Evolutionary conservation across 2,888 invertebrate genomes (phyloP).

Genomic region (Chirona hameri): DNA sequence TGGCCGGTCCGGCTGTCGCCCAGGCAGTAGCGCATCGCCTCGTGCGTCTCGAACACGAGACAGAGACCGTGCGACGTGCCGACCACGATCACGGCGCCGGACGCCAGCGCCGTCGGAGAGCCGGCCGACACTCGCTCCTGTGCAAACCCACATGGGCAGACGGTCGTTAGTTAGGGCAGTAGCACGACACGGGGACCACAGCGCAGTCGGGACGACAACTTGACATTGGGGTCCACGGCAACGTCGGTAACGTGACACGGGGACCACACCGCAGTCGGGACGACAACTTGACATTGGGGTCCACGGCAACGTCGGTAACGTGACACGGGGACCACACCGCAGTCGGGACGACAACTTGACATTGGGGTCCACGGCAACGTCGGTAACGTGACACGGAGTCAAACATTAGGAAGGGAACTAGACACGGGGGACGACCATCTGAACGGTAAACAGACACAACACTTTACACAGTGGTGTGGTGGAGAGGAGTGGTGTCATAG

Average conservation of each 20-base stretch:
- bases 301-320: background rate
- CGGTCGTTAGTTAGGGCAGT: background rate
- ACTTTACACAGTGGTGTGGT: background rate
- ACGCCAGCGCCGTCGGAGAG: conserved; percentile 66
- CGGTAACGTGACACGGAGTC: background rate
- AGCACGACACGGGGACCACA: too few species aligned
- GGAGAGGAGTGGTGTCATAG: too few species aligned
- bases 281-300: too few species aligned
- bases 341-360: too few species aligned
- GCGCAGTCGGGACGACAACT: too few species aligned
- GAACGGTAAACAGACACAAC: too few species aligned
- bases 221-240: too few species aligned
- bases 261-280: background rate
- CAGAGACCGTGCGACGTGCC: conserved; percentile 92
- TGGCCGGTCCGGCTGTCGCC: conserved; percentile 52
- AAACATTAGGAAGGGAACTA: too few species aligned
- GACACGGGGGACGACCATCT: background rate
- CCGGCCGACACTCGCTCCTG: conserved; percentile 87
- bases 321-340: background rate
- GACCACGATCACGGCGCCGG: conserved; percentile 64
- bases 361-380: too few species aligned
- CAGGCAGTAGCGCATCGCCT: conserved; percentile 83
- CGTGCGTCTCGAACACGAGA: conserved; percentile 78
- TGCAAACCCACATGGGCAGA: too few species aligned
- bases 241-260: background rate